phyloP scores from a whole-genome alignment of 2,888 invertebrate species.

The Strigamia maritima region DNA sequence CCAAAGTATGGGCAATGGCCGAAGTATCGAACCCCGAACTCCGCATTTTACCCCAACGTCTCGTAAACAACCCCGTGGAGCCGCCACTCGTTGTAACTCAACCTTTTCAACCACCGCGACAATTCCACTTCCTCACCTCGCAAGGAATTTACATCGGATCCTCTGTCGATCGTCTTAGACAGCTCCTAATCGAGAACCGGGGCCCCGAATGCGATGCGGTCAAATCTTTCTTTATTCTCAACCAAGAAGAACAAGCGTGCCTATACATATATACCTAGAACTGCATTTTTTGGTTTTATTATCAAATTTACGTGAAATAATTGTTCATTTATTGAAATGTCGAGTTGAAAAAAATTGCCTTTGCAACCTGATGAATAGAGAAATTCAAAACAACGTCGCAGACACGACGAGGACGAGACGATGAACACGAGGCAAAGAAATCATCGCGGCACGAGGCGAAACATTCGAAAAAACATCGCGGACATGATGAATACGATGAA shows the following conservation, averaged over 20 bases:
- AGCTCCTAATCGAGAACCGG: conserved; percentile 73
- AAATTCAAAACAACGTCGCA: too few species aligned
- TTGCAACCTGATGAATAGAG: too few species aligned
- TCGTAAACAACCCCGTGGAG: conserved; percentile 48
- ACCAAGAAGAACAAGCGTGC: conserved; percentile 82
- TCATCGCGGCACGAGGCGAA: too few species aligned
- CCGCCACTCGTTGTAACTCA: conserved; percentile 69
- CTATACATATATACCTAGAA: too few species aligned
- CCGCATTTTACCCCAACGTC: conserved; percentile 41
- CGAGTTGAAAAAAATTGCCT: too few species aligned
- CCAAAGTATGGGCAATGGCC: conserved; percentile 81
- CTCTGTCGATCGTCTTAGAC: conserved; percentile 81
- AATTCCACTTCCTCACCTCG: conserved; percentile 81
- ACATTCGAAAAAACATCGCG: too few species aligned
- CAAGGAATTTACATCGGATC: conserved; percentile 80
- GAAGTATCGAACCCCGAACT: conserved; percentile 56
- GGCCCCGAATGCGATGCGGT: conserved; percentile 83
- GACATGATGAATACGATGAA: too few species aligned
- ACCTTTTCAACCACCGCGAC: conserved; percentile 67
- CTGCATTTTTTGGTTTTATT: too few species aligned
- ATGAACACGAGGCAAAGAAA: too few species aligned
- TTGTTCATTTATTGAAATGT: too few species aligned
- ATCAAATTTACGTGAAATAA: too few species aligned
- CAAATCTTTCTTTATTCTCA: conserved; percentile 77
- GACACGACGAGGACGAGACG: too few species aligned